A percentile compares a stretch with the other conserved stretches of the same genome.
Conservation (phyloP, 2,113 vertebrate genomes). For the Antigone vipio region DNA sequence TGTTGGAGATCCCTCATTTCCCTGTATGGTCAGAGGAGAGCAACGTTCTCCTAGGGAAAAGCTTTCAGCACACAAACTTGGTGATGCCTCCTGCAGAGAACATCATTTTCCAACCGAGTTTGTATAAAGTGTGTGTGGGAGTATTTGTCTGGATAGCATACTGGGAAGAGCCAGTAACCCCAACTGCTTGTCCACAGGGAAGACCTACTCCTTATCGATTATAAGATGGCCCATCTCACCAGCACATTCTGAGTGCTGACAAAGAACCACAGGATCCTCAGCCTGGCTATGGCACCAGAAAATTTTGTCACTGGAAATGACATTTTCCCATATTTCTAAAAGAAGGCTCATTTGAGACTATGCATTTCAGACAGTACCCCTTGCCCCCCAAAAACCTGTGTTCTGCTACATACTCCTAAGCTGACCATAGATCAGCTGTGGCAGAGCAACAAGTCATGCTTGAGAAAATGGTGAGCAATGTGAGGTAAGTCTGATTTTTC, state of each 20-base stretch:
- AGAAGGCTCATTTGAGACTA: neutral
- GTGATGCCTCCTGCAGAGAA: neutral
- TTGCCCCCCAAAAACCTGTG: accelerated
- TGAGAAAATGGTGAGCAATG: neutral
- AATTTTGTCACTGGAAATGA: neutral
- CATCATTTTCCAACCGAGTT: accelerated
- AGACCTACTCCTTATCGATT: neutral
- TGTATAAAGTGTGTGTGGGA: accelerated
- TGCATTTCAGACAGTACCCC: neutral
- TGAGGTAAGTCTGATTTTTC: neutral
- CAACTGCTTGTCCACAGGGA: neutral
- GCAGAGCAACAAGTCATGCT: neutral
- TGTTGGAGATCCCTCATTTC: neutral
- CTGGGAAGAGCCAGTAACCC: neutral
- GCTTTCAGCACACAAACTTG: neutral
- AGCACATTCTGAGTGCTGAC: accelerated
- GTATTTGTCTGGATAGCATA: neutral
- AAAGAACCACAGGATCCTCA: neutral
- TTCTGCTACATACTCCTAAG: neutral
- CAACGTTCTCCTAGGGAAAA: neutral
- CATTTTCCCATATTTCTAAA: neutral
- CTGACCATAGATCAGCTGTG: neutral
- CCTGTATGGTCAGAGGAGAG: neutral
- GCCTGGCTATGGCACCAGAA: neutral
- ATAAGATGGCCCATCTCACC: neutral